Base-by-base conservation (phyloP, 2,888 invertebrate genomes). In the Psylliodes chrysocephalus region DNA sequence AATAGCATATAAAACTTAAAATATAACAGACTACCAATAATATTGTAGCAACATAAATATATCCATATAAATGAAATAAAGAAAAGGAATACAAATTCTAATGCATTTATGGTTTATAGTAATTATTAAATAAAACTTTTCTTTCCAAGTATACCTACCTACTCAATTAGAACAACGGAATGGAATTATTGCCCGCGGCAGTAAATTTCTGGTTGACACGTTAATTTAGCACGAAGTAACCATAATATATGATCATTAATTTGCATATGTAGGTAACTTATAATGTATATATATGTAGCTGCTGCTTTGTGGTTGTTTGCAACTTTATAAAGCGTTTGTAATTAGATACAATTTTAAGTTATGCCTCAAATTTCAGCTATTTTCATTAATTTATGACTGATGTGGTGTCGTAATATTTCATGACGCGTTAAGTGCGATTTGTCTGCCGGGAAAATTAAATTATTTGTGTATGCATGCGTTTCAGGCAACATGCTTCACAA, bases 141-240 rank as follows among this genome's bases (percentile, higher is more conserved):
- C 30, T 6, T 6, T 30, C 30, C 30, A 38, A 38, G 38, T 38
- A 7, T 14, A 38, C 14, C 22, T 6, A 22, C 22, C 22, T 6
- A 22, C 22, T 25, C 25, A 51, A 33, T 51, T 51, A 51, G 22
- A 33, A 10, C 30, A 18, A 51, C 12, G 17, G 10, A 51, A 51
- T 25, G 15, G 30, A 38, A 38, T 38, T 38, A 38, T 38, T 14
- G 15, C 38, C 15, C 38, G 12, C 38, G 15, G 51, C 33, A 33
- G 51, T 51, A 51, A 51, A 51, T 51, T 51, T 51, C 51, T 51
- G 51, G 51, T 51, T 51, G 51, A 51, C 51, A 51, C 33, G 51
- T 51, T 51, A 51, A 51, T 51, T 51, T 51, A 51, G 49, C 25
- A 30, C 25, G 47, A 47, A 49, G 51, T 51, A 33, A 51, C 51